Evolutionary conservation across 2,888 invertebrate species (phyloP), one percentile per base, ranked within the genome.

Genomic region (Plemyria rubiginata): DNA sequence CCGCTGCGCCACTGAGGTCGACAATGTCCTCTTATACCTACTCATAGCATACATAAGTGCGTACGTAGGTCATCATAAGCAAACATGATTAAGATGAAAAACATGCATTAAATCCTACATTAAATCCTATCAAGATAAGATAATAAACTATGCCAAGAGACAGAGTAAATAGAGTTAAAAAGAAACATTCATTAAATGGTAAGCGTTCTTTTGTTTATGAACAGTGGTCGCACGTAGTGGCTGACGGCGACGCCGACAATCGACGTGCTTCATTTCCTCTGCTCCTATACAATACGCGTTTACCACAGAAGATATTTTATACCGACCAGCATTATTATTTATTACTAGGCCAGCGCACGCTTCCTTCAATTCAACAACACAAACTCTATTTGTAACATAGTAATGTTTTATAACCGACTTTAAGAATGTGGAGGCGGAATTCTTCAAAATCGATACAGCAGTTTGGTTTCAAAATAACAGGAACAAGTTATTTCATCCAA

Each of bases 111-210:
- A 66, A 66, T 61, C 36, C 54, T 51, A n/a, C n/a, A n/a, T n/a
- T n/a, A n/a, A n/a, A n/a, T n/a, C n/a, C 38, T 52, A 60, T 54
- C 16, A 67, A 60, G 66, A 71, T 70, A 68, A 70, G 55, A 70
- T 56, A 69, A 68, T 70, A 68, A 65, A 67, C 64, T 53, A 59
- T 64, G 62, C 66, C 49, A 54, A 59, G 48, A 62, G 41, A 64
- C 54, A 56, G 61, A 57, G 57, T 22, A 62, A 68, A 68, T 63
- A 43, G 54, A 59, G 63, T 65, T 67, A 60, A 65, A 70, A 73
- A 70, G 57, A 62, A 70, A 72, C 63, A 70, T 71, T 72, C 70
- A 71, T 70, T 72, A 70, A 73, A 72, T 65, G 52, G 64, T 60
- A 64, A 54, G 57, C 54, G 55, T 51, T 54, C 22, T 50, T 61